Conservation (phyloP, 2,888 invertebrate species). For the Steinernema carpocapsae region DNA sequence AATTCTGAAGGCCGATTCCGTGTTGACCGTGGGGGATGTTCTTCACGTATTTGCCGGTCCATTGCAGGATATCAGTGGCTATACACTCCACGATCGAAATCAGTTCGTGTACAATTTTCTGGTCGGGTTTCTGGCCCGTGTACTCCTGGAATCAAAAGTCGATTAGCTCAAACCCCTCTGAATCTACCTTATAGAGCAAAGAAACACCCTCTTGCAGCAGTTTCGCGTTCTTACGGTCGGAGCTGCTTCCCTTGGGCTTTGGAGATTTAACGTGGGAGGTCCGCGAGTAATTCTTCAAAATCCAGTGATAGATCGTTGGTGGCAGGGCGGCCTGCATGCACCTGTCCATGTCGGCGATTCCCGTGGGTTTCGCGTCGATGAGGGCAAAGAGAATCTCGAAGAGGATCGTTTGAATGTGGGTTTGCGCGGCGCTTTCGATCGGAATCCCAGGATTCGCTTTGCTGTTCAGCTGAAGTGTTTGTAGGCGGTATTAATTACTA, state of each 20-base stretch:
- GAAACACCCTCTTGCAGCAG: conserved; percentile 26
- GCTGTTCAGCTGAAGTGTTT: conserved; percentile 9
- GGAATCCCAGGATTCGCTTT: conserved; percentile 30
- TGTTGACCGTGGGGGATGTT: conserved; percentile 82
- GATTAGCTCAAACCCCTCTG: not conserved
- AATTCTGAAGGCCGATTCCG: conserved; percentile 89
- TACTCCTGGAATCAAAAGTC: conserved; percentile 40
- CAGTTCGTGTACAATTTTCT: conserved; percentile 42
- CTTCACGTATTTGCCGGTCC: conserved; percentile 95
- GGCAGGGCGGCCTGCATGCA: conserved; percentile 26
- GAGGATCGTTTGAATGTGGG: conserved; percentile 13
- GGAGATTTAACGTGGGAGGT: not conserved
- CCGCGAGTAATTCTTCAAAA: conserved; percentile 14
- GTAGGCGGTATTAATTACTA: no score
- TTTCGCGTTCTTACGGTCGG: conserved; percentile 25
- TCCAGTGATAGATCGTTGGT: conserved; percentile 18
- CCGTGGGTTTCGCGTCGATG: conserved; percentile 9
- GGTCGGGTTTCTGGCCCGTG: conserved; percentile 45
- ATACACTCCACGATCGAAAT: conserved; percentile 48
- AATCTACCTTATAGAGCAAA: not conserved
- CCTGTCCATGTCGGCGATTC: conserved; percentile 21
- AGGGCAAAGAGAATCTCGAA: conserved; percentile 22
- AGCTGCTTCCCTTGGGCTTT: conserved; percentile 17
- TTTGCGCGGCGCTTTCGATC: conserved; percentile 17
- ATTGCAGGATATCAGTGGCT: conserved; percentile 70